A percentile compares a stretch with the other conserved stretches of the same genome.
These are phyloP conservation scores for Megastigmus dorsalis DNA, from an alignment of 2,888 invertebrate species.

Conservation along the genomic window DNA sequence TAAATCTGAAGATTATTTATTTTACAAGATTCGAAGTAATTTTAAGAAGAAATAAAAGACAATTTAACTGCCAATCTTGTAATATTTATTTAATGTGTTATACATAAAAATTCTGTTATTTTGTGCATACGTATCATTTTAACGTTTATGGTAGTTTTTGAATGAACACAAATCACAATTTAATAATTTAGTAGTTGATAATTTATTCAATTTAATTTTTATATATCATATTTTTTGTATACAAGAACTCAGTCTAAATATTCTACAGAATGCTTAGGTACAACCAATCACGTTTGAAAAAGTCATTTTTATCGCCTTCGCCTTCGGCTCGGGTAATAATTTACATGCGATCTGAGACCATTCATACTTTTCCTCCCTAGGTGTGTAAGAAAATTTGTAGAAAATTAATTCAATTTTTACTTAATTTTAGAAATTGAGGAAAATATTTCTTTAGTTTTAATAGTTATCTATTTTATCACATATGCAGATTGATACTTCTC, in stretches of 20 bases:
- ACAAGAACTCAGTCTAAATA: background rate
- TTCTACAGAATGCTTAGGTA: background rate
- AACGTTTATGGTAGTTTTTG: constrained; percentile 10
- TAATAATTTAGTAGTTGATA: background rate
- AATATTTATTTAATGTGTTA: constrained; percentile 48
- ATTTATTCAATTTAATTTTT: constrained; percentile 18
- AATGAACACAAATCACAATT: background rate
- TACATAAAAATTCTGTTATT: constrained; percentile 19
- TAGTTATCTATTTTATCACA: background rate
- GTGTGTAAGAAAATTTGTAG: background rate
- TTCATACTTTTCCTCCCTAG: too few species aligned
- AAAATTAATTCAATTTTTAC: background rate
- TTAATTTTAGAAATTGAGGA: background rate
- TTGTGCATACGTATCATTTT: constrained; percentile 26
- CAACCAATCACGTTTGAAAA: too few species aligned
- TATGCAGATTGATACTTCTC: background rate
- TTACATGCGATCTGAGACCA: background rate
- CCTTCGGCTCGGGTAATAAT: background rate
- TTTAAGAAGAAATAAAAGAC: constrained; percentile 47
- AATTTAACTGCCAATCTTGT: constrained; percentile 49
- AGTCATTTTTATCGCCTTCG: too few species aligned
- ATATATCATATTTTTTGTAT: background rate
- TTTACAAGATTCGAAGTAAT: constrained; percentile 47
- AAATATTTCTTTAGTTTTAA: background rate
- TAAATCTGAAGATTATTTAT: constrained; percentile 51